These are phyloP conservation scores for Mamestra brassicae DNA, from an alignment of 2,888 invertebrate species.

Conservation along the genomic window DNA sequence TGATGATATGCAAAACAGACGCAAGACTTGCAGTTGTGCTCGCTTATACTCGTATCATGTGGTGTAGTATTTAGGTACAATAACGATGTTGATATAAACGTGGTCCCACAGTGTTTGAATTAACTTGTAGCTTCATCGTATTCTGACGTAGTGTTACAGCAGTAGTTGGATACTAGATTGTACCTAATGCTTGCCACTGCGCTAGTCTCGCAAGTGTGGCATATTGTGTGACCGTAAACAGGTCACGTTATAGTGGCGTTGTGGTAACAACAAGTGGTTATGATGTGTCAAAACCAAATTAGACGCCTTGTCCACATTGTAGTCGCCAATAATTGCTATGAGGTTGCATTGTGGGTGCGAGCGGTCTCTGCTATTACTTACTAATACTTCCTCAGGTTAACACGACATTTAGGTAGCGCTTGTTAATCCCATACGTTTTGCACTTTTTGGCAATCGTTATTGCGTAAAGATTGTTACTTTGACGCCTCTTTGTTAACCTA, in stretches of 20 bases:
- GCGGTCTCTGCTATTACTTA: too few relatives aligned
- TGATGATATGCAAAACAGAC: too few relatives aligned
- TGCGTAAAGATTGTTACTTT: too few relatives aligned
- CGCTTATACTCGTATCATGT: too few relatives aligned
- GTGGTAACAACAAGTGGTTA: slow-evolving; percentile 32
- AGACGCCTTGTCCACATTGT: slow-evolving; percentile 1
- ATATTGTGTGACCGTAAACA: neutral
- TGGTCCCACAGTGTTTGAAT: neutral
- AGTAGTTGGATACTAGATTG: neutral
- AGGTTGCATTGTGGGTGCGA: slow-evolving; percentile 16
- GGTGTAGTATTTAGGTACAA: neutral
- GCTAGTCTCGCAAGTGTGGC: slow-evolving; percentile 1
- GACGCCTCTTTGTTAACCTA: too few relatives aligned
- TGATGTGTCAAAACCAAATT: slow-evolving; percentile 35
- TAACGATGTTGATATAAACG: neutral
- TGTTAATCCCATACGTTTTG: too few relatives aligned
- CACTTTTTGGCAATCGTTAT: too few relatives aligned
- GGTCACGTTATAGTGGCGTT: neutral
- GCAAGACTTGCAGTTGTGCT: too few relatives aligned
- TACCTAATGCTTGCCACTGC: neutral
- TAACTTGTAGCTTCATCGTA: neutral
- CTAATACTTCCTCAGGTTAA: too few relatives aligned
- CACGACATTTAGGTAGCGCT: too few relatives aligned
- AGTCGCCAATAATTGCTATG: slow-evolving; percentile 8
- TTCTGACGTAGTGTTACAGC: neutral